Evolutionary conservation across 2,888 invertebrate genomes (phyloP).

Genomic region (Allacma fusca): DNA sequence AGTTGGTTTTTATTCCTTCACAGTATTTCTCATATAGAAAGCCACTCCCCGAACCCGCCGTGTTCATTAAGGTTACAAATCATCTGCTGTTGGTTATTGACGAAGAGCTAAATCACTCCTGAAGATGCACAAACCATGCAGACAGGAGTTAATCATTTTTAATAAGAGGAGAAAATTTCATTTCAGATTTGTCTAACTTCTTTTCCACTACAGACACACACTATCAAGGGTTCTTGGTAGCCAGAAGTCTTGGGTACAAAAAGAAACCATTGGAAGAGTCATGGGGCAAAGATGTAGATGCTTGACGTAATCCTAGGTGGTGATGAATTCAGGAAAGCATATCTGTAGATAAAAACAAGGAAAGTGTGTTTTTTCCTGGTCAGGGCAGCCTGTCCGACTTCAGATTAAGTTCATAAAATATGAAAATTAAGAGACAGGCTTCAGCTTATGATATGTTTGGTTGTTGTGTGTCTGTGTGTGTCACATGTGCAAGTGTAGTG

Average conservation of each 20-base stretch:
- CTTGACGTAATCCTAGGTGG: no score
- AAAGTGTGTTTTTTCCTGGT: constrained; percentile 16
- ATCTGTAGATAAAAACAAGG: constrained; percentile 20
- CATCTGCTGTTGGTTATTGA: background rate
- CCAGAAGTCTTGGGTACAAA: no score
- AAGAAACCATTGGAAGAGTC: no score
- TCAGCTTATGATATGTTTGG: no score
- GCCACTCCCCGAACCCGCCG: constrained; percentile 26
- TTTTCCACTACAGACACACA: no score
- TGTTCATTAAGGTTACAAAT: background rate
- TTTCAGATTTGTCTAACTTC: background rate
- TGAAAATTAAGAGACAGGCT: no score
- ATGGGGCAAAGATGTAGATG: no score
- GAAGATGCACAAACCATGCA: background rate
- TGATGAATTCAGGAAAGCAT: background rate
- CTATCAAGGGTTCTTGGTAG: no score
- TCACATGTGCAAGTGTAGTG: background rate
- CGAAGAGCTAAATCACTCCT: background rate
- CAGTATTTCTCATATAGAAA: background rate
- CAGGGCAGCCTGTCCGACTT: background rate
- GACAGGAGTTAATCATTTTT: no score
- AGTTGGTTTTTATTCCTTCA: background rate
- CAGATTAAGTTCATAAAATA: no score
- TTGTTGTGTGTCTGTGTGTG: no score
- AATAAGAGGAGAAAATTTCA: background rate